Conservation (phyloP, 1,140 invertebrate genomes). For the Leptinotarsa lineolata region DNA sequence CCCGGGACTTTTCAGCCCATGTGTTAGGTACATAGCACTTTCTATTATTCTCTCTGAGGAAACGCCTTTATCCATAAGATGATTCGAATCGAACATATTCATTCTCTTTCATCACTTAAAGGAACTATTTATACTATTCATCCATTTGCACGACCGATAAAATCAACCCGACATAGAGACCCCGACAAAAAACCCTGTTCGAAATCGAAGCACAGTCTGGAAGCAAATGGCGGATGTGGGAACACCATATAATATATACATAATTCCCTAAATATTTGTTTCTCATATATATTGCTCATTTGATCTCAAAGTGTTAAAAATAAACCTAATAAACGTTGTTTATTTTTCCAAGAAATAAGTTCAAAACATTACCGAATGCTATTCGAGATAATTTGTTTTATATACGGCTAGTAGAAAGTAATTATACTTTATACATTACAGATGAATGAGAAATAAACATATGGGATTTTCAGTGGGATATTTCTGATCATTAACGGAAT, state of each 20-base stretch:
- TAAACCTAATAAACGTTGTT: slow-evolving; percentile 23
- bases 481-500: neutral
- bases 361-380: slow-evolving; percentile 21
- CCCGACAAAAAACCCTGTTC: neutral
- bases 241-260: slow-evolving; percentile 21
- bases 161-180: too few species aligned
- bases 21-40: too few species aligned
- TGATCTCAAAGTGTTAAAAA: slow-evolving; percentile 26
- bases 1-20: too few species aligned
- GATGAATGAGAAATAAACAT: slow-evolving; percentile 13
- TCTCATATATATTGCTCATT: slow-evolving; percentile 25
- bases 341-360: slow-evolving; percentile 21
- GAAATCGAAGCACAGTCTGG: slow-evolving; percentile 6
- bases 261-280: slow-evolving; percentile 25
- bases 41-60: too few species aligned
- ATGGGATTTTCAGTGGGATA: neutral
- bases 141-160: too few species aligned
- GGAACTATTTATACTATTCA: too few species aligned
- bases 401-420: slow-evolving; percentile 10
- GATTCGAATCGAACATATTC: too few species aligned
- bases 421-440: slow-evolving; percentile 21
- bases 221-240: slow-evolving; percentile 19
- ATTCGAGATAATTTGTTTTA: slow-evolving; percentile 20
- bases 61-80: too few species aligned
- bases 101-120: too few species aligned